phyloP scores from a whole-genome alignment of 2,888 invertebrate genomes.

The Eudiplozoon nipponicum region DNA sequence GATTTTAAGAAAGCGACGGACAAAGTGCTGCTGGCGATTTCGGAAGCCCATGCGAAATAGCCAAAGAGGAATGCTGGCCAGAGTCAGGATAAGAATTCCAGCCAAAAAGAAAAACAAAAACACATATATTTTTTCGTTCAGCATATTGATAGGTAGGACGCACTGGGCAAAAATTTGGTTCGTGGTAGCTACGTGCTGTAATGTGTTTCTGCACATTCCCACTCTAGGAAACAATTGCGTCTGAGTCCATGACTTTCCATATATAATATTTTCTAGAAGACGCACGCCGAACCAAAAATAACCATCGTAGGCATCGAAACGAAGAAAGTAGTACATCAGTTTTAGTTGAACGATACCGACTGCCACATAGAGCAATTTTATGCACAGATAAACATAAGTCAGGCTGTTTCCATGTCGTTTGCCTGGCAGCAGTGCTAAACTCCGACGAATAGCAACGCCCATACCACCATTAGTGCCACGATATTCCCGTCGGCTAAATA shows the following conservation, averaged over 20 bases:
- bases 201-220: conserved; percentile 9
- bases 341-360: conserved; percentile 9
- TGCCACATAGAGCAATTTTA: conserved; percentile 8
- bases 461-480: background rate
- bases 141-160: conserved; percentile 13
- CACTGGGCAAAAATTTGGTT: conserved; percentile 12
- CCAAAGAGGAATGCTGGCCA: conserved; percentile 10
- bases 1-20: conserved; percentile 10
- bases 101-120: conserved; percentile 12
- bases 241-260: conserved; percentile 7
- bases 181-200: conserved; percentile 4
- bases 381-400: conserved; percentile 4
- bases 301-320: conserved; percentile 9
- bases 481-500: conserved; percentile 1
- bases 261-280: conserved; percentile 5
- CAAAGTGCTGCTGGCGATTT: conserved; percentile 7
- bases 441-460: too few species aligned
- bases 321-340: conserved; percentile 10
- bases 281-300: conserved; percentile 8
- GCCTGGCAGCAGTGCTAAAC: background rate
- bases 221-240: conserved; percentile 13
- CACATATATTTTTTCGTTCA: conserved; percentile 14
- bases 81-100: conserved; percentile 3
- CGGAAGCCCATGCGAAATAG: conserved; percentile 6
- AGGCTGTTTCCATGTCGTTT: conserved; percentile 10